Percentiles rank a stretch among this genome's conserved stretches.
Evolutionary conservation across 2,113 vertebrate species (phyloP).

Genomic region (Mormyrus lacerda): DNA sequence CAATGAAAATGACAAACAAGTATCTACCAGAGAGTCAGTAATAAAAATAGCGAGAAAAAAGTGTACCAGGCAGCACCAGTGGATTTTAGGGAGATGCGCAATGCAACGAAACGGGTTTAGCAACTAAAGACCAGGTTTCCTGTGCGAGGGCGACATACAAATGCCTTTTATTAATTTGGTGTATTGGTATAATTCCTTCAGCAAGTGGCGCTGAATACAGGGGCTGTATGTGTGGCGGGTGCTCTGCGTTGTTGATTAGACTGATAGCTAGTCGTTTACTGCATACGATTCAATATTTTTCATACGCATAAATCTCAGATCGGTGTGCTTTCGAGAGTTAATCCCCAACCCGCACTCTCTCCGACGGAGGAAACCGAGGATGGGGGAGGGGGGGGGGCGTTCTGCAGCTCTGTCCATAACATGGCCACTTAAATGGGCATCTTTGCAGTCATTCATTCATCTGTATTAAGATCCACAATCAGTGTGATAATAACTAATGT

Average conservation of each 20-base stretch:
- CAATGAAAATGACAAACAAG: background rate
- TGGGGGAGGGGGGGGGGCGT: background rate
- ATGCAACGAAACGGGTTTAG: background rate
- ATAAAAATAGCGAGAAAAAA: background rate
- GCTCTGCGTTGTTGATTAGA: background rate
- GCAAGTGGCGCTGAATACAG: background rate
- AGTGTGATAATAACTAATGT: background rate
- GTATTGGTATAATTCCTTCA: background rate
- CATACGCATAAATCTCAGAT: constrained; percentile 32
- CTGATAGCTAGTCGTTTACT: constrained; percentile 21
- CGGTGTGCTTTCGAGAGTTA: constrained; percentile 24
- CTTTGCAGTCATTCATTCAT: background rate
- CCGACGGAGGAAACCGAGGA: too few species aligned
- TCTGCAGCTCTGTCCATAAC: background rate
- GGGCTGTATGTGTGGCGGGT: background rate
- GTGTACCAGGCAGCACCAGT: background rate
- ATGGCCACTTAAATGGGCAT: background rate
- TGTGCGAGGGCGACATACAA: background rate
- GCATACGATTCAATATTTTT: constrained; percentile 24
- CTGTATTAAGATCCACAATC: background rate
- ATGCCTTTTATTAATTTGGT: background rate
- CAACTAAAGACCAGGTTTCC: background rate
- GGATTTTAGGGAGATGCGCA: background rate
- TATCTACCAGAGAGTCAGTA: background rate
- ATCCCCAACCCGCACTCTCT: background rate